phyloP scores from a whole-genome alignment of 2,113 vertebrate genomes.

The Gorilla gorilla region DNA sequence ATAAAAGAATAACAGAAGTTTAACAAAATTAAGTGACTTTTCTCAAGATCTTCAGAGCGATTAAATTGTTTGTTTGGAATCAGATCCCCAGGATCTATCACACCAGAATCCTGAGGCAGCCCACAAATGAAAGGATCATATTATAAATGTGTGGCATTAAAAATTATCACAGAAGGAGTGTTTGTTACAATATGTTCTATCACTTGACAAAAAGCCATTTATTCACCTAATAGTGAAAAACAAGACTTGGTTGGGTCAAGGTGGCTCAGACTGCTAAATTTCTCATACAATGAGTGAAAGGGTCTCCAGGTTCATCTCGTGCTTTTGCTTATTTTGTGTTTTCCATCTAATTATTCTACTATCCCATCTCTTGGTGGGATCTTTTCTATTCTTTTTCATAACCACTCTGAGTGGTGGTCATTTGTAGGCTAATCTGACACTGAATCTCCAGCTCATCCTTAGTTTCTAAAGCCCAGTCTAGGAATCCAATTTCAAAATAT shows the following conservation, averaged over 20 bases:
- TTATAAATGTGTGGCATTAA: neutral
- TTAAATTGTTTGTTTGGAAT: neutral
- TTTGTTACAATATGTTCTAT: neutral
- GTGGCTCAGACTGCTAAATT: neutral
- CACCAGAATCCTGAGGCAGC: neutral
- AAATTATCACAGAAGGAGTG: neutral
- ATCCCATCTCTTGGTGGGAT: neutral
- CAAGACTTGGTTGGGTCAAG: neutral
- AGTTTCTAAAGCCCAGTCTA: neutral
- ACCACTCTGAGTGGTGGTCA: accelerated
- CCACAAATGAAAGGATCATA: neutral
- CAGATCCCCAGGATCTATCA: neutral
- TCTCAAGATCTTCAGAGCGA: neutral
- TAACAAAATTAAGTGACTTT: neutral
- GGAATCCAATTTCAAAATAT: neutral
- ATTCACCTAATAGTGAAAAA: neutral
- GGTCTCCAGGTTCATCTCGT: neutral
- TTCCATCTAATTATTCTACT: neutral
- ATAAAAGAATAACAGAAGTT: neutral
- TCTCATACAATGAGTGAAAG: neutral
- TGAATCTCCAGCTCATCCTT: neutral
- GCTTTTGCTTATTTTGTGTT: neutral
- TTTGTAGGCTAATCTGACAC: neutral
- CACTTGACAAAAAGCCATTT: neutral
- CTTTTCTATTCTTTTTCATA: neutral